Evolutionary conservation across 2,888 invertebrate genomes (phyloP), one percentile per base, ranked within the genome.

Genomic region (Volucella zonaria): DNA sequence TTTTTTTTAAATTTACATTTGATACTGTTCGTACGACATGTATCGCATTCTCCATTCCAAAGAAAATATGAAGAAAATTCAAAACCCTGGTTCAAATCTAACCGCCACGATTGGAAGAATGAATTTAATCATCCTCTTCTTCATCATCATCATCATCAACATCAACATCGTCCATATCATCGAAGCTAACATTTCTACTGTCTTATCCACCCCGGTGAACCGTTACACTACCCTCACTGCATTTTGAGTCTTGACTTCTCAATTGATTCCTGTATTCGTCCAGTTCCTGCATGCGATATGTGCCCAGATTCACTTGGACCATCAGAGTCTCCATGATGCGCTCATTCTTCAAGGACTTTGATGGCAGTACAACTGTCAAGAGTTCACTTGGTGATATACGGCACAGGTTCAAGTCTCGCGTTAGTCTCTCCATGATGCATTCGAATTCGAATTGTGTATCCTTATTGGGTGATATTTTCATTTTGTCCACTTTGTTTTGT

Each of bases 241-340:
- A 95, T 88, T 96, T 94, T 81, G 97, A 97, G 92, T 97, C 97
- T 92, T 97, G 97, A 92, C 96, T 96, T 92, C 96, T 95, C 89
- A 97, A 93, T 88, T 96, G 94, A 91, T 95, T 96, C 89, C 97
- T 96, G 91, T 97, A 97, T 88, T 96, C 97, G 92, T 97, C 96
- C 89, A 98, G 93, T 91, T 97, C 97, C 90, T 97, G 96, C 90
- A 97, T 96, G 81, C 97, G 94, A 92, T 97, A 98, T 94, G 97
- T 97, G 56, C 98, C 98, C 2, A 96, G 95, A 92, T 97, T 97
- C 67, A 97, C 97, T 92, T 98, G 98, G 92, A 95, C 96, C 96
- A 97, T 97, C 61, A 98, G 93, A 4, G 98, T 98, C 91, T 97
- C 97, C 89, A 98, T 93, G 88, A 98, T 98, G 75, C 96, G 94